These are phyloP conservation scores for Acromyrmex charruanus DNA, from an alignment of 1,140 invertebrate genomes.

Conservation along the genomic window DNA sequence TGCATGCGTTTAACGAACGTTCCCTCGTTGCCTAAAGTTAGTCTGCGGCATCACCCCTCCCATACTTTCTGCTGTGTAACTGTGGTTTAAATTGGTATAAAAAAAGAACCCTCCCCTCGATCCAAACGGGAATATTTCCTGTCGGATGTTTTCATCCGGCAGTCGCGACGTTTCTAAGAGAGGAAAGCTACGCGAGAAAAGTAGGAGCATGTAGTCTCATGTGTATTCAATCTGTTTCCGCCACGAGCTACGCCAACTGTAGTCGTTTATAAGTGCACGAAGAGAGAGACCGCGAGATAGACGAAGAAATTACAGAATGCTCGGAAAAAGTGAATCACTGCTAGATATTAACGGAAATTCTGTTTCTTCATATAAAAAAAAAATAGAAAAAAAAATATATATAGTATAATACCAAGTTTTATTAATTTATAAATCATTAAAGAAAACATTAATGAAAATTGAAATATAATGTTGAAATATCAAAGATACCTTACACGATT, in stretches of 20 bases:
- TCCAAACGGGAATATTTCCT: constrained; percentile 68
- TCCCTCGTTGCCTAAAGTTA: constrained; percentile 20
- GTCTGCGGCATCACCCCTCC: constrained; percentile 8
- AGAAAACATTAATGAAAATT: too few species aligned
- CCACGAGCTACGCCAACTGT: neutral
- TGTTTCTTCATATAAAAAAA: neutral
- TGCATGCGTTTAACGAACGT: constrained; percentile 37
- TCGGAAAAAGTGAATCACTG: constrained; percentile 44
- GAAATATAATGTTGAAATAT: too few species aligned
- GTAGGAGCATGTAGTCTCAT: constrained; percentile 66
- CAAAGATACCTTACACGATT: too few species aligned
- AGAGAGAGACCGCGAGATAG: neutral
- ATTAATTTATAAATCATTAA: too few species aligned
- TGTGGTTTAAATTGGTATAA: constrained; percentile 43
- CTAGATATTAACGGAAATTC: neutral
- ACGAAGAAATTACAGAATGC: neutral
- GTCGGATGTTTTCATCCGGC: constrained; percentile 73
- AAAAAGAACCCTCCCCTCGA: constrained; percentile 38
- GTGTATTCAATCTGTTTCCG: constrained; percentile 72
- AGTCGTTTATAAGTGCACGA: constrained; percentile 3
- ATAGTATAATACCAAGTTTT: too few species aligned
- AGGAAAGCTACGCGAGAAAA: constrained; percentile 73
- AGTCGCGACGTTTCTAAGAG: constrained; percentile 46
- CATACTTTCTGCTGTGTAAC: neutral
- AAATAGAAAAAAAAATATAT: neutral